Evolutionary conservation across 1,140 invertebrate species (phyloP), one percentile per base, ranked within the genome.

Genomic region (Achatina immaculata): DNA sequence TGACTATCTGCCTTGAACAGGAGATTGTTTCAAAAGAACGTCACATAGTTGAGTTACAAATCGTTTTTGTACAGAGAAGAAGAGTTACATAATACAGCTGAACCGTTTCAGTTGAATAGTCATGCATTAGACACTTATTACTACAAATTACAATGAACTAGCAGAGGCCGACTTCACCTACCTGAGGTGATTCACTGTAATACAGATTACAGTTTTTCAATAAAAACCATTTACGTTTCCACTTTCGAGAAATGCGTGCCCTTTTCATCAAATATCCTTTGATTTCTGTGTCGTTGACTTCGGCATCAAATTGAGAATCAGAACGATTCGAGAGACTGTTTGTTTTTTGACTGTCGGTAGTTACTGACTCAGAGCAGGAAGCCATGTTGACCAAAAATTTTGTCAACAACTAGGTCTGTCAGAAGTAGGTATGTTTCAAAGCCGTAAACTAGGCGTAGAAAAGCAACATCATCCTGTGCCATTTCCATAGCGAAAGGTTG

Each of bases 191-290:
- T 45, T 86, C 83, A 69, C 89, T 88, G 81, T 90, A 90, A 38
- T 85, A 84, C 31, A 91, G 81, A 81, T 88, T 85, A 48, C 88
- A 86, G 62, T 88, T 90, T 84, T 88, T 87, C 80, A 90, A 82
- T 31, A 87, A 76, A 80, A 89, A 90, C 88, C 88, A 91, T 43
- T 86, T 84, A 74, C 74, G 73, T 74, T 84, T 84, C 86, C 86
- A 88, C 69, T 84, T 86, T 72, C 82, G 78, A 14, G 86, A 83
- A 66, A 86, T 58, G 71, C 85, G 86, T 38, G 88, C 86, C 48
- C 89, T 82, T 68, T 89, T 90, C 86, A 88, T 86, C 48, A 90
- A 83, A 84, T 88, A 90, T 40, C 89, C 89, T 81, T 87, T 87
- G 14, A 88, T 79, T 84, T 89, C 88, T 71, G 84, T 85, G 34